Evolutionary conservation across 2,113 vertebrate genomes (phyloP), one percentile per base, ranked within the genome.

Genomic region (Lagopus leucura): DNA sequence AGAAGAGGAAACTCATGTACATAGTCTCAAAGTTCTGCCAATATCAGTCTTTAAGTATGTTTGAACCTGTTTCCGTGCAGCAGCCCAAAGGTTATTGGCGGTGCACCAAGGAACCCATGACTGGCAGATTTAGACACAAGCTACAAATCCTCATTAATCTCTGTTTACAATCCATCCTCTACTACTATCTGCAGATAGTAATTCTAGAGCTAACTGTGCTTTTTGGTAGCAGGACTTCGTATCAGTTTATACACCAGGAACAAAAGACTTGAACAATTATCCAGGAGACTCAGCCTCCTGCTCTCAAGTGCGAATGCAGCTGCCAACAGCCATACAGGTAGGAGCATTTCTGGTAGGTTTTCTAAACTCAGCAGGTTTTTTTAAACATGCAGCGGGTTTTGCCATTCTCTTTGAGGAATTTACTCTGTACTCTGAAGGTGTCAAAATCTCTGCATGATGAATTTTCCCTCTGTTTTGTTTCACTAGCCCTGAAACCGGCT

Each of bases 121-220:
- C 76, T 47, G 55, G 57, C 7, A 38, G 82, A 92, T 94, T 93
- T 94, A 90, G 67, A 92, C 20, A 77, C 22, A 27, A 72, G 61
- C 91, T 94, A 92, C 73, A 94, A 95, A 95, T 83, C 91, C 82
- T 47, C 43, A 45, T 73, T 94, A 86, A 94, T 91, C 91, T 96
- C 82, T 91, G 79, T 93, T 94, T 89, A 94, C 82, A 73, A 52
- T 92, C 82, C 74, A 58, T 40, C 58, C 42, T 84, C 60, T 73
- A 38, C 60, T 70, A 73, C 64, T 36, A 38, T 14, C 57, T 64
- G 61, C 50, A 83, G 42, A 58, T 4, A 58, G 42, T 38, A 85
- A 32, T 30, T 36, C 13, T 15, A 7, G 38, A 64, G 28, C 27
- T 87, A 73, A 78, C 66, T 17, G 38, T 32, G 65, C 14, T 48